Evolutionary conservation across 2,113 vertebrate genomes (phyloP).

Genomic region (Tragelaphus buxtoni): DNA sequence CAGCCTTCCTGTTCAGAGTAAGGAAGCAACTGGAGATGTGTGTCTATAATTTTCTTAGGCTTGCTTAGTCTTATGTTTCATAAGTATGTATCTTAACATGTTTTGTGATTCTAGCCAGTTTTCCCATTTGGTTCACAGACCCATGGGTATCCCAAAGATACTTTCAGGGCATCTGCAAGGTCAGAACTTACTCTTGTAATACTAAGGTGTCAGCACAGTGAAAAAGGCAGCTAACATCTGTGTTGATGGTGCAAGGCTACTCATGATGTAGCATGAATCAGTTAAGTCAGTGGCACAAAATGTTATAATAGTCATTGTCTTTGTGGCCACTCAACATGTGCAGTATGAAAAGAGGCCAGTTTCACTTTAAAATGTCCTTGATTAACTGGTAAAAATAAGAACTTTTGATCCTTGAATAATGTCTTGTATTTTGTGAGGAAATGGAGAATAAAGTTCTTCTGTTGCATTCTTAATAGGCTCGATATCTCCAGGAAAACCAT

Average conservation of each 20-base stretch:
- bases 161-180: neutral
- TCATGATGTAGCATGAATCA: neutral
- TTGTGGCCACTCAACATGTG: neutral
- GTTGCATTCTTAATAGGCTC: neutral
- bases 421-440: neutral
- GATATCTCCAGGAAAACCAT: neutral
- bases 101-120: neutral
- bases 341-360: neutral
- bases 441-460: neutral
- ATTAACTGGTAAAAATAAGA: neutral
- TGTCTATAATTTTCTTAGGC: neutral
- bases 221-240: neutral
- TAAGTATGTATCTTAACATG: neutral
- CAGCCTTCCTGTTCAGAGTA: neutral
- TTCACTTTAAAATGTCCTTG: neutral
- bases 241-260: neutral
- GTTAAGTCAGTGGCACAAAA: neutral
- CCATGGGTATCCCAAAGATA: neutral
- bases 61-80: neutral
- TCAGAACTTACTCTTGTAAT: neutral
- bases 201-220: neutral
- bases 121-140: neutral
- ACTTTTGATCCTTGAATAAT: neutral
- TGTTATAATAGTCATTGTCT: neutral
- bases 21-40: neutral